phyloP scores from a whole-genome alignment of 2,888 invertebrate species.

The Colostygia pectinataria region DNA sequence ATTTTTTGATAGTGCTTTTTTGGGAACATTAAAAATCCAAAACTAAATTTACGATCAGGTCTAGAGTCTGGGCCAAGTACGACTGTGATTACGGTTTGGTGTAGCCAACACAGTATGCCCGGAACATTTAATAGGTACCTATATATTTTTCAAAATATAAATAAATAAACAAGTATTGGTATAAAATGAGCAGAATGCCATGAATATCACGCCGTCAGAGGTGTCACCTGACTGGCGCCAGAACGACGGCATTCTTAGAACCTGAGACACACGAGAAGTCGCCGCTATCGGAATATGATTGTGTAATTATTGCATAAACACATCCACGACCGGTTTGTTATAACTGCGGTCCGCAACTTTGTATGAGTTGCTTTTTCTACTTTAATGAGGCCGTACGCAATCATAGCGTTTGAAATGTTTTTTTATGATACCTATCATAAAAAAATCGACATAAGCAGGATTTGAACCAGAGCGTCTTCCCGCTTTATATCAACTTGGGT shows the following conservation, averaged over 20 bases:
- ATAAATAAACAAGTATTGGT: slow-evolving; percentile 18
- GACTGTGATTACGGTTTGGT: neutral
- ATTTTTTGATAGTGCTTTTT: too few species aligned
- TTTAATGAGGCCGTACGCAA: too few species aligned
- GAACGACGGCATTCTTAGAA: slow-evolving; percentile 61
- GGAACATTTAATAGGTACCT: too few species aligned
- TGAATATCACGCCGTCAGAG: slow-evolving; percentile 36
- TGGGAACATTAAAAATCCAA: too few species aligned
- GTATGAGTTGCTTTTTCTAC: neutral
- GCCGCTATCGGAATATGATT: slow-evolving; percentile 37
- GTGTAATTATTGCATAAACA: slow-evolving; percentile 38
- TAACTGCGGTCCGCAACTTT: slow-evolving; percentile 7
- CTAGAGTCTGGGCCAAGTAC: neutral
- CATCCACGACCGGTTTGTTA: slow-evolving; percentile 27
- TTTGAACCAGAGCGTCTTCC: too few species aligned
- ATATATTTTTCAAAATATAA: too few species aligned
- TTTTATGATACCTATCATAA: neutral
- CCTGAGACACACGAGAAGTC: slow-evolving; percentile 54
- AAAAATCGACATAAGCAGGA: too few species aligned
- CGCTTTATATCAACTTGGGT: too few species aligned
- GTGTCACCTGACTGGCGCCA: slow-evolving; percentile 73
- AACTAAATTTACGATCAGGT: too few species aligned
- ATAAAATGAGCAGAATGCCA: slow-evolving; percentile 23
- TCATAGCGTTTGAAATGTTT: too few species aligned
- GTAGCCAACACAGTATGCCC: neutral